Evolutionary conservation across 1,140 invertebrate genomes (phyloP).

Genomic region (Drosophila triauraria): DNA sequence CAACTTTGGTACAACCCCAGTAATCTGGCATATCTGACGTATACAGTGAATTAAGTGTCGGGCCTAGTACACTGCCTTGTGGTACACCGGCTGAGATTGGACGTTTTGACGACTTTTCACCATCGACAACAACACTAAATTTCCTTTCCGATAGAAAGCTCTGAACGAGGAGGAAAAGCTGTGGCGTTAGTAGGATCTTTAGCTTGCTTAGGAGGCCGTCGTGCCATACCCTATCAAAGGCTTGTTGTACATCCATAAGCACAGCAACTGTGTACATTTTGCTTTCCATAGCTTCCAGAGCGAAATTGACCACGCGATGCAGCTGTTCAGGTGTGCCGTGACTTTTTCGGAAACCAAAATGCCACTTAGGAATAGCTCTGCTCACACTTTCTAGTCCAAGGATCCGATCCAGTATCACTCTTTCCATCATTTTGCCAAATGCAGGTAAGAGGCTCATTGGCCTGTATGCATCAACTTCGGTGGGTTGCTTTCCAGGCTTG

Average conservation of each 20-base stretch:
- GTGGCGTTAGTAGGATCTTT: background rate
- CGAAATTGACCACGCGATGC: background rate
- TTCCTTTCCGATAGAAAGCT: too few relatives aligned
- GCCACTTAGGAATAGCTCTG: background rate
- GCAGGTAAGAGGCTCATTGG: background rate
- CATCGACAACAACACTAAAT: too few relatives aligned
- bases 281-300: constrained; percentile 1
- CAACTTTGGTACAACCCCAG: too few relatives aligned
- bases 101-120: too few relatives aligned
- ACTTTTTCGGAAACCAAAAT: too few relatives aligned
- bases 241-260: constrained; percentile 5
- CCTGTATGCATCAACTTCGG: background rate
- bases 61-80: constrained; percentile 9
- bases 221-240: background rate
- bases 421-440: too few relatives aligned
- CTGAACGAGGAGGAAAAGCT: background rate
- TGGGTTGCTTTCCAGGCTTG: constrained; percentile 1
- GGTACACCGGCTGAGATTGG: background rate
- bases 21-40: constrained; percentile 6
- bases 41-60: background rate
- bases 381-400: too few relatives aligned
- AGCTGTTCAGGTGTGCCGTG: too few relatives aligned
- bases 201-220: constrained; percentile 6
- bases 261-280: constrained; percentile 13
- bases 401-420: too few relatives aligned